A percentile compares a stretch with the other conserved stretches of the same genome.
Evolutionary conservation across 2,113 vertebrate genomes (phyloP).

Genomic region (Danionella cerebrum): DNA sequence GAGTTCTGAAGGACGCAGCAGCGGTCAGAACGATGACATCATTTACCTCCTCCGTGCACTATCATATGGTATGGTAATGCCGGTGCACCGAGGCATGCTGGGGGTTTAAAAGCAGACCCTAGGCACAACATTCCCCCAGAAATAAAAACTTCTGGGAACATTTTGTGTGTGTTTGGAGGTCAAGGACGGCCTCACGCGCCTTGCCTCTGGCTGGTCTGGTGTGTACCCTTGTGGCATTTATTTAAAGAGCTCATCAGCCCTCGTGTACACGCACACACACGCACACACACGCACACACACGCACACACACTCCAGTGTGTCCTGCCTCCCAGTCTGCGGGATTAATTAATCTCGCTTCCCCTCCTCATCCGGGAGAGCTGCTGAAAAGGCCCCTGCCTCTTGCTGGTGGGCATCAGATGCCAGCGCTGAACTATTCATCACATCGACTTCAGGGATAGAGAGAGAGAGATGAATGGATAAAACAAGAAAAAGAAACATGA

Average conservation of each 20-base stretch:
- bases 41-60: slow-evolving; percentile 24
- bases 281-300: slow-evolving; percentile 24
- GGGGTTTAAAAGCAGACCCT: slow-evolving; percentile 33
- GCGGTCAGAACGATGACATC: slow-evolving; percentile 20
- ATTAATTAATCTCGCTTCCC: slow-evolving; percentile 68
- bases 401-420: slow-evolving; percentile 63
- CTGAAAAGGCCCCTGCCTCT: slow-evolving; percentile 56
- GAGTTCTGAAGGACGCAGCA: slow-evolving; percentile 24
- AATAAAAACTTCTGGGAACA: slow-evolving; percentile 8
- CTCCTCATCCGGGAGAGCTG: slow-evolving; percentile 58
- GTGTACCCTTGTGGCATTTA: slow-evolving; percentile 64
- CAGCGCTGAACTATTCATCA: slow-evolving; percentile 65
- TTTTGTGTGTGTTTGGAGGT: slow-evolving; percentile 43
- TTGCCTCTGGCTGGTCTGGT: slow-evolving; percentile 61
- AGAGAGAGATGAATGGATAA: slow-evolving; percentile 23
- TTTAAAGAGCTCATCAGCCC: slow-evolving; percentile 62
- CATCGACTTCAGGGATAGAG: slow-evolving; percentile 53
- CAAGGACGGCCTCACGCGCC: slow-evolving; percentile 60
- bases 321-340: slow-evolving; percentile 54
- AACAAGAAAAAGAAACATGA: slow-evolving; percentile 46
- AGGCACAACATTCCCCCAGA: slow-evolving; percentile 21
- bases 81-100: neutral
- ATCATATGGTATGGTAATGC: slow-evolving; percentile 30
- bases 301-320: slow-evolving; percentile 33
- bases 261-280: slow-evolving; percentile 12